phyloP scores from a whole-genome alignment of 2,113 vertebrate species.

The Melospiza melodia region DNA sequence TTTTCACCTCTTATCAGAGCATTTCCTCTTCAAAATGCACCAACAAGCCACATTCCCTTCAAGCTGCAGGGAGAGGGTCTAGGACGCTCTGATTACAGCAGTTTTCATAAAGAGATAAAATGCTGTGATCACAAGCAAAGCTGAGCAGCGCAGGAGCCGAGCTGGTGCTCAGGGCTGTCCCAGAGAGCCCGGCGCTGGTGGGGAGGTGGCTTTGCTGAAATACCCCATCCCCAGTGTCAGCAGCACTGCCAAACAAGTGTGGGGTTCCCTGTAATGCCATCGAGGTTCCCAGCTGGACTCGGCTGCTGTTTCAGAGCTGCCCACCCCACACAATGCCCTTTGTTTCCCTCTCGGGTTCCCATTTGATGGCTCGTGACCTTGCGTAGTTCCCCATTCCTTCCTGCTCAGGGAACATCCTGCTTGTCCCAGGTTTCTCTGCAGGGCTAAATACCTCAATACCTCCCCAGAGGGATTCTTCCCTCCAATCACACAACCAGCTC shows the following conservation, averaged over 20 bases:
- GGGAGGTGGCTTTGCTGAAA: not conserved
- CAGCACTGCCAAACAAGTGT: not conserved
- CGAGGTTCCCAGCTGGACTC: not conserved
- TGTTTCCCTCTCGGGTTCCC: constrained; percentile 68
- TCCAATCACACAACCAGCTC: constrained; percentile 60
- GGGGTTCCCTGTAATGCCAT: not conserved
- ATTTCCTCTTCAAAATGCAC: not conserved
- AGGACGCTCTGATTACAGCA: not conserved
- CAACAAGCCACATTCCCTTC: not conserved
- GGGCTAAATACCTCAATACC: constrained; percentile 77
- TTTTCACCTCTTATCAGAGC: not conserved
- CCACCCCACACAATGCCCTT: constrained; percentile 66
- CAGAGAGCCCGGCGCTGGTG: not conserved
- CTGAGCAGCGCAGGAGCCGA: not conserved
- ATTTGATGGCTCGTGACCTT: constrained; percentile 76
- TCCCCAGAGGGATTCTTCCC: constrained; percentile 77
- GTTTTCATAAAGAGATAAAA: not conserved
- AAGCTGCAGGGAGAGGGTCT: not conserved
- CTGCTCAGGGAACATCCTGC: constrained; percentile 78
- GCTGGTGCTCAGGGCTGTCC: not conserved
- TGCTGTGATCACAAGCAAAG: not conserved
- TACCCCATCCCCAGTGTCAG: fast-evolving
- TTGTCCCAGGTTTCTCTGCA: constrained; percentile 74
- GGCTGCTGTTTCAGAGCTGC: constrained; percentile 53
- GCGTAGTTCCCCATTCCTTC: constrained; percentile 84